Evolutionary conservation across 2,888 invertebrate species (phyloP).

Genomic region (Allophyes oxyacanthae): DNA sequence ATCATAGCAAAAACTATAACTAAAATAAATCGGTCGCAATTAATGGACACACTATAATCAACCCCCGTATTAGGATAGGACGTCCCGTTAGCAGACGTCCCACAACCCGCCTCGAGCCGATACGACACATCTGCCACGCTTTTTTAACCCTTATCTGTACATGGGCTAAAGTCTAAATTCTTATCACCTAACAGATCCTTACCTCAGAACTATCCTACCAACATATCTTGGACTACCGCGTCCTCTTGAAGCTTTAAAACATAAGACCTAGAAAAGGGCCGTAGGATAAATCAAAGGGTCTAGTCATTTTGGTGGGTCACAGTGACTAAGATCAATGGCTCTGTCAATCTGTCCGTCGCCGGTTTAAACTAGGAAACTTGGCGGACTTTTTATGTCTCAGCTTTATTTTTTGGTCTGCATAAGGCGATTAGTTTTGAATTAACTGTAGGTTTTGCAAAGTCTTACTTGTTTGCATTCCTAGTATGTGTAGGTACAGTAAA

Average conservation of each 20-base stretch:
- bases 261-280: constrained; percentile 17
- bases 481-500: neutral
- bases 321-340: constrained; percentile 52
- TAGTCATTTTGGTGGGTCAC: constrained; percentile 38
- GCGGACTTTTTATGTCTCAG: constrained; percentile 31
- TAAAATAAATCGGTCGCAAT: constrained; percentile 48
- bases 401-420: constrained; percentile 34
- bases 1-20: constrained; percentile 36
- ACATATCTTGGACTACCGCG: constrained; percentile 28
- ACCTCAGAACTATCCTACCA: constrained; percentile 27
- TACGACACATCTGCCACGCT: constrained; percentile 15
- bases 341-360: constrained; percentile 48
- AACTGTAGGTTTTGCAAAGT: constrained; percentile 11
- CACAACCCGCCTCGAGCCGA: constrained; percentile 39
- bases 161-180: constrained; percentile 36
- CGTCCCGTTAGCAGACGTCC: constrained; percentile 65
- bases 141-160: constrained; percentile 41
- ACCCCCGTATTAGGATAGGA: constrained; percentile 74
- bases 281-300: constrained; percentile 31
- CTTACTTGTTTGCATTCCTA: neutral
- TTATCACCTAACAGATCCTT: constrained; percentile 9
- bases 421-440: constrained; percentile 18
- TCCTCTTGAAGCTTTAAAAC: constrained; percentile 21
- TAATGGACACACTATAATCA: constrained; percentile 64
- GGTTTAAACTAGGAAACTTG: constrained; percentile 47